Conservation (phyloP, 2,797 vertebrate species). For the Acestrorhynchus altus region DNA sequence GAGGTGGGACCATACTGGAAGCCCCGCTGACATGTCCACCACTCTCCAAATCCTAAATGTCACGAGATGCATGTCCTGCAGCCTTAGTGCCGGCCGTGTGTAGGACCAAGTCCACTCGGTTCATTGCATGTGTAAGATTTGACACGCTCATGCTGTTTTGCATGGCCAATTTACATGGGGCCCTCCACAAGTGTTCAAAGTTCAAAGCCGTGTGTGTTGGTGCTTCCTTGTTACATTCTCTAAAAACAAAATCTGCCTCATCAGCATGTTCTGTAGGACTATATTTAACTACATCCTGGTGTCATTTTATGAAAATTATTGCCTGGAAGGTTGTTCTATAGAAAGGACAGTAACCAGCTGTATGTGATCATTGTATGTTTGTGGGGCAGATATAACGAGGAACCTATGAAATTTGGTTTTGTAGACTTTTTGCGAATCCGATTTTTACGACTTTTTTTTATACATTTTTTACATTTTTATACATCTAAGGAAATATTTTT, state of each 20-base stretch:
- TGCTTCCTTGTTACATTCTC: constrained; percentile 27
- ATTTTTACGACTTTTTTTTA: too few species aligned
- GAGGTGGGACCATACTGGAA: too few species aligned
- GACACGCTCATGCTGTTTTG: neutral
- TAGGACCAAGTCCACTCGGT: neutral
- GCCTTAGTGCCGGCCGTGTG: too few species aligned
- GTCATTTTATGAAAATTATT: constrained; percentile 11
- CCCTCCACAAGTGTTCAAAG: constrained; percentile 44
- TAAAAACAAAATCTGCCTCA: constrained; percentile 14
- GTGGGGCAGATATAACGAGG: neutral
- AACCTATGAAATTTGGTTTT: too few species aligned
- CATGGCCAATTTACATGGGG: neutral
- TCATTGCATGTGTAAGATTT: neutral
- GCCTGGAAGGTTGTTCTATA: neutral
- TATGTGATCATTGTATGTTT: neutral
- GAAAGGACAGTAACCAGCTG: neutral
- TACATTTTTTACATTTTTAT: too few species aligned
- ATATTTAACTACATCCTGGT: constrained; percentile 20
- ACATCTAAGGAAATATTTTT: too few species aligned
- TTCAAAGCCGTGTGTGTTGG: constrained; percentile 21
- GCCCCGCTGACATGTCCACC: too few species aligned
- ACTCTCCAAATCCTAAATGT: too few species aligned
- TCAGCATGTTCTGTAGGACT: constrained; percentile 23
- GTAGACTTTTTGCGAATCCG: too few species aligned
- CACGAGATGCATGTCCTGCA: too few species aligned